phyloP scores from a whole-genome alignment of 2,888 invertebrate genomes.

The Craniophora ligustri region DNA sequence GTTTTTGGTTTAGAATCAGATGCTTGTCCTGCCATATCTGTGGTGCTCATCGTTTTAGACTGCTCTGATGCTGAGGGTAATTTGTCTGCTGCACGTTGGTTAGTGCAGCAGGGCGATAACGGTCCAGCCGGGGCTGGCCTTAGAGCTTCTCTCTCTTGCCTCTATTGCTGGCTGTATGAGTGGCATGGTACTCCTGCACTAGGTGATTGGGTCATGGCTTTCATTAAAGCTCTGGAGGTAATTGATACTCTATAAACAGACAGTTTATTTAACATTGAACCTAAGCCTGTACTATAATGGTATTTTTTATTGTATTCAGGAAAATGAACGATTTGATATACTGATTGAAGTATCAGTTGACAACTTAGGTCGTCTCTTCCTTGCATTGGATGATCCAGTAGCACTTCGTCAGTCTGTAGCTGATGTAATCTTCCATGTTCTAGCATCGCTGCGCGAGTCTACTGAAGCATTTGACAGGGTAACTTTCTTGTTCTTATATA shows the following conservation, averaged over 20 bases:
- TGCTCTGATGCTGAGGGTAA: slow-evolving; percentile 72
- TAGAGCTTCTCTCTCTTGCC: slow-evolving; percentile 89
- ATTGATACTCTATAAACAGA: slow-evolving; percentile 5
- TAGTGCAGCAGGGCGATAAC: slow-evolving; percentile 76
- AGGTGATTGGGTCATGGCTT: slow-evolving; percentile 90
- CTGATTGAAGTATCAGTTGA: slow-evolving; percentile 90
- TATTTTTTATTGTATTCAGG: slow-evolving; percentile 59
- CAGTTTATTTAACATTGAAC: not conserved
- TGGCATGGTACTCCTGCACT: slow-evolving; percentile 90
- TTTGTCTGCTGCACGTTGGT: slow-evolving; percentile 74
- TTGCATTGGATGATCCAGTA: slow-evolving; percentile 86
- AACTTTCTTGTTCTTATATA: too few species aligned
- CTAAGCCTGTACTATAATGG: not conserved
- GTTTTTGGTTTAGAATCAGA: slow-evolving; percentile 70
- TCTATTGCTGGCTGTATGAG: slow-evolving; percentile 91
- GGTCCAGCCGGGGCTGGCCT: slow-evolving; percentile 86
- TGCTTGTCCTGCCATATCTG: slow-evolving; percentile 89
- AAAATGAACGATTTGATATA: slow-evolving; percentile 86
- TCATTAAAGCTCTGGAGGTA: slow-evolving; percentile 90
- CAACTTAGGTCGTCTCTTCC: slow-evolving; percentile 89
- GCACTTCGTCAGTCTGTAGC: slow-evolving; percentile 87
- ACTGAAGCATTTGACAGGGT: slow-evolving; percentile 90
- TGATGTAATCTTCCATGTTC: slow-evolving; percentile 90
- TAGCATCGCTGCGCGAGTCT: slow-evolving; percentile 89
- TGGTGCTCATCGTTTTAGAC: slow-evolving; percentile 88